These are phyloP conservation scores for Zaprionus kolodkinae DNA, from an alignment of 1,140 invertebrate genomes.

Conservation along the genomic window DNA sequence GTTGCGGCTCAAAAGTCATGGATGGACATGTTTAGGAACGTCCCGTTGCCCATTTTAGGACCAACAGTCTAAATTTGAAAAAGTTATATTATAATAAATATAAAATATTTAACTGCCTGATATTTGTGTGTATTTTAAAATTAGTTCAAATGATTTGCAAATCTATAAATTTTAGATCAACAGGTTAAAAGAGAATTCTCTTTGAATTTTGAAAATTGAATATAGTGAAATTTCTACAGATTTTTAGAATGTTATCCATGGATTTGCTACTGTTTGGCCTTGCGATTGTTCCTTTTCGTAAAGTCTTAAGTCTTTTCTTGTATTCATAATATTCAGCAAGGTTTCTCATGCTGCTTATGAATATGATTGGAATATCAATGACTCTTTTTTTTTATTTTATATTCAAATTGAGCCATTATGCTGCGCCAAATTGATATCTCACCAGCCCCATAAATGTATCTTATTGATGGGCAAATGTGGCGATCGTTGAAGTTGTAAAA, in stretches of 20 bases:
- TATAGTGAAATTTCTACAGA: not conserved
- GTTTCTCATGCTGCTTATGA: slow-evolving; percentile 30
- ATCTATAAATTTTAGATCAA: not conserved
- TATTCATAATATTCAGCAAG: not conserved
- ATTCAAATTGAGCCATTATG: slow-evolving; percentile 41
- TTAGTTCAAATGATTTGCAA: not conserved
- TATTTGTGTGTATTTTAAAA: not conserved
- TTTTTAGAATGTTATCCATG: not conserved
- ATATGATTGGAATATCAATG: slow-evolving; percentile 27
- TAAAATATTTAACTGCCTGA: not conserved
- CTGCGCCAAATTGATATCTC: slow-evolving; percentile 68
- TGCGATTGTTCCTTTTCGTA: slow-evolving; percentile 12
- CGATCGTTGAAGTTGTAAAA: slow-evolving; percentile 27
- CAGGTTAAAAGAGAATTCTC: not conserved
- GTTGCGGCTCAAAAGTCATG: not conserved
- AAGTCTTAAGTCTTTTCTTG: no score
- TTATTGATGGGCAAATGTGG: slow-evolving; percentile 34
- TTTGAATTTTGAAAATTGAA: not conserved
- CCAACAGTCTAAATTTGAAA: not conserved
- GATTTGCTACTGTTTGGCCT: slow-evolving; percentile 30
- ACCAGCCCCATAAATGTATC: slow-evolving; percentile 34
- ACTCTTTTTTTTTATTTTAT: not conserved
- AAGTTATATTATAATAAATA: not conserved
- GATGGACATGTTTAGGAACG: slow-evolving; percentile 11
- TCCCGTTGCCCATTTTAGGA: slow-evolving; percentile 36